A percentile compares a stretch with the other conserved stretches of the same genome.
These are phyloP conservation scores for Drosophila santomea DNA, from an alignment of 1,140 invertebrate genomes.

Conservation along the genomic window DNA sequence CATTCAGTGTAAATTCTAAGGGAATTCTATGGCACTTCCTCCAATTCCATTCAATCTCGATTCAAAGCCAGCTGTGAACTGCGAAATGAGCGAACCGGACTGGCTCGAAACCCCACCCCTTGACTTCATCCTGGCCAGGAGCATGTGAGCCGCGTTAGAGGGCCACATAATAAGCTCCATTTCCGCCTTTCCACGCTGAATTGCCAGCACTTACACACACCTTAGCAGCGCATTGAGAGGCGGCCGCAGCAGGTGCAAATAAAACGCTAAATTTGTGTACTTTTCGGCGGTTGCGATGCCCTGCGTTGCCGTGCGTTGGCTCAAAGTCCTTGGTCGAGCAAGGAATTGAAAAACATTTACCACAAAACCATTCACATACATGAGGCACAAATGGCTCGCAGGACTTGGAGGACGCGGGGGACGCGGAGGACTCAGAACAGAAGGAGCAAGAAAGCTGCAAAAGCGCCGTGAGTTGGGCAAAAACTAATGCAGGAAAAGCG, in stretches of 20 bases:
- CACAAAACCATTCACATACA: constrained; percentile 67
- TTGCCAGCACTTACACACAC: constrained; percentile 53
- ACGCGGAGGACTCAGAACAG: neutral
- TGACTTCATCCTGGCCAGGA: constrained; percentile 13
- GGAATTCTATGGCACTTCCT: constrained; percentile 62
- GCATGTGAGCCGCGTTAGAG: constrained; percentile 13
- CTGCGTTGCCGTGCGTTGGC: constrained; percentile 18
- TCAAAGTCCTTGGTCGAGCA: constrained; percentile 29
- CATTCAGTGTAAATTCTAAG: constrained; percentile 56
- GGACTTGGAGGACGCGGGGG: neutral
- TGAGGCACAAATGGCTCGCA: constrained; percentile 24
- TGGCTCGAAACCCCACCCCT: constrained; percentile 14
- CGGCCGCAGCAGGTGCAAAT: constrained; percentile 67
- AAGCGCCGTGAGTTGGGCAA: constrained; percentile 38
- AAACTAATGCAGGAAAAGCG: constrained; percentile 50
- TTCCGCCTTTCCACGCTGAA: constrained; percentile 57
- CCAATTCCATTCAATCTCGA: constrained; percentile 69
- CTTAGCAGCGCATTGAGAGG: constrained; percentile 40
- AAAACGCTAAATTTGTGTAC: constrained; percentile 76
- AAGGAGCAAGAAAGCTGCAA: constrained; percentile 27
- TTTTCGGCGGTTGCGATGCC: constrained; percentile 57
- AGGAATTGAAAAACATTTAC: constrained; percentile 78
- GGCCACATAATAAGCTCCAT: constrained; percentile 70
- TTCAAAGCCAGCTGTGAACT: constrained; percentile 72
- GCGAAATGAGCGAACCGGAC: constrained; percentile 63